Conservation (phyloP, 1,140 invertebrate species). For the Atopsyche davidsoni region DNA sequence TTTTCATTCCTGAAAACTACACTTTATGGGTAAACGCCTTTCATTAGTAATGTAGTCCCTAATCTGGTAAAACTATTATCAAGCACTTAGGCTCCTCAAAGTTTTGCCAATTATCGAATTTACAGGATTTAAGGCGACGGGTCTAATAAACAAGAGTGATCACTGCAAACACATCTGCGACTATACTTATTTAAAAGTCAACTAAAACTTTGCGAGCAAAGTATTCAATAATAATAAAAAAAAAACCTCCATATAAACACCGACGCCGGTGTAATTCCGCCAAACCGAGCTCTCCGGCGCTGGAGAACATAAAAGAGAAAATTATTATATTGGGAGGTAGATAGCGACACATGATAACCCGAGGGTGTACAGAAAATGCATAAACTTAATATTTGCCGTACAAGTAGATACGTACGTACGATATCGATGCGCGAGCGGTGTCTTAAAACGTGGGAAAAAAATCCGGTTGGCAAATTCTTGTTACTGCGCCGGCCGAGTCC, state of each 20-base stretch:
- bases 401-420: neutral
- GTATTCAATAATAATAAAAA: neutral
- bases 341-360: conserved; percentile 16
- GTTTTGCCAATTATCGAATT: too few relatives aligned
- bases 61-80: too few relatives aligned
- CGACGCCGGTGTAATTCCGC: neutral
- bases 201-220: neutral
- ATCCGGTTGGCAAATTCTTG: conserved; percentile 27
- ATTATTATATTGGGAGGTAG: conserved; percentile 1
- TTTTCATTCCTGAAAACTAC: too few relatives aligned
- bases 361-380: conserved; percentile 18
- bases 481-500: conserved; percentile 11
- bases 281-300: neutral
- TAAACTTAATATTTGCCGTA: conserved; percentile 23
- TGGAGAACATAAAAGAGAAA: conserved; percentile 13
- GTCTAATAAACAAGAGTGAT: too few relatives aligned
- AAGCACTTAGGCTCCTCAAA: too few relatives aligned
- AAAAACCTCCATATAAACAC: too few relatives aligned
- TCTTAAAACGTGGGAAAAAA: conserved; percentile 30
- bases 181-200: too few relatives aligned
- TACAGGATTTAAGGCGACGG: too few relatives aligned
- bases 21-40: too few relatives aligned
- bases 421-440: conserved; percentile 9
- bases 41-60: too few relatives aligned
- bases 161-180: too few relatives aligned